Percentiles rank a stretch among this genome's conserved stretches.
phyloP scores from a whole-genome alignment of 2,797 vertebrate species.

The Jordanella pulchra region DNA sequence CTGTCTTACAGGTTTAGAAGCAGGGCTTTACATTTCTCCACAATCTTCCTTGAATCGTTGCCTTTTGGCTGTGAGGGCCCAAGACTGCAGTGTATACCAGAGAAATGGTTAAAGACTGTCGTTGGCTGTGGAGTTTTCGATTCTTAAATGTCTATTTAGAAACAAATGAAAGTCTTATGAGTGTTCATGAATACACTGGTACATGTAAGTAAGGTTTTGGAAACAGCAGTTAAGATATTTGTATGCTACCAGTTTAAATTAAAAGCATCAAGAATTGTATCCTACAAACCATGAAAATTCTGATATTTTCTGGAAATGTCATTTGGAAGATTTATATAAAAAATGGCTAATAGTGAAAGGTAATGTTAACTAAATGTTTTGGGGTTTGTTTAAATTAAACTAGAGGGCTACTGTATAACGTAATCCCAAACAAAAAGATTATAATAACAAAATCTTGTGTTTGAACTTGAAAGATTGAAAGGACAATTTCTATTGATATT shows the following conservation, averaged over 20 bases:
- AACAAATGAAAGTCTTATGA: neutral
- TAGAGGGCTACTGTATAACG: neutral
- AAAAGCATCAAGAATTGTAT: neutral
- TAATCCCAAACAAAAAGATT: neutral
- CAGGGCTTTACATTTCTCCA: no score
- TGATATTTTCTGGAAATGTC: no score
- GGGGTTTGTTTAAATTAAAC: no score
- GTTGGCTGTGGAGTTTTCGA: neutral
- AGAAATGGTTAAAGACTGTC: neutral
- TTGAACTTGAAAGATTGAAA: neutral
- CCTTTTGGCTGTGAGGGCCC: no score
- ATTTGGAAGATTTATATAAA: neutral
- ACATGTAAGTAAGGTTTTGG: neutral
- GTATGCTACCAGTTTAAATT: neutral
- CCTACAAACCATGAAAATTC: neutral
- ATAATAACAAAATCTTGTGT: neutral
- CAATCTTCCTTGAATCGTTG: no score
- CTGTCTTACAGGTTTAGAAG: no score
- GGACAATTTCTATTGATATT: neutral
- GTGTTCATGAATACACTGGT: no score
- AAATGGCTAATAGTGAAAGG: neutral
- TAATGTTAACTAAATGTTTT: no score
- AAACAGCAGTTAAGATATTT: neutral
- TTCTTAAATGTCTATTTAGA: neutral
- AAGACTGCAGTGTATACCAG: no score